Base-by-base conservation (phyloP, 2,797 vertebrate species). In the Heliangelus exortis region DNA sequence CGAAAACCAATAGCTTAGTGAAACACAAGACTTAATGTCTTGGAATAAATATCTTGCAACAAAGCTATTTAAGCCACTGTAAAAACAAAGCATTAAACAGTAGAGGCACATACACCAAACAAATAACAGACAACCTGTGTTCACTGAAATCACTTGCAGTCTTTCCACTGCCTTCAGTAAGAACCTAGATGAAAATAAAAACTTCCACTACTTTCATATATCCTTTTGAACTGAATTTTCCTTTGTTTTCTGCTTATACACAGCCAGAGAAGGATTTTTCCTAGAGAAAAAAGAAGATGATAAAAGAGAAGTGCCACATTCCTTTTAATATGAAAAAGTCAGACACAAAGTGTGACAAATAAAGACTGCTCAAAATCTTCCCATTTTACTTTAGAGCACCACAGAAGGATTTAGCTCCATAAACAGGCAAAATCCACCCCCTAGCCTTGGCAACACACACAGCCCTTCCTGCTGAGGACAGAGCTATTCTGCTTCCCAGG, bases 251-350 rank as follows among this genome's bases (percentile, higher is more conserved):
- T 87, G 79, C 23, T 63, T 96, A 97, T 57, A 97, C 62, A 96
- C 97, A 97, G 91, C 97, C 97, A 93, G 96, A 97, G 79, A 97
- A 36, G 69, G 86, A 79, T 54, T 95, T 89, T 8, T 96, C 97
- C 97, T 98, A 94, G 79, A 88, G 84, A 59, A 85, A 91, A 36
- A 59, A 66, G 92, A 89, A 87, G 39, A 66, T 36, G 12, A 93
- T n/a, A 91, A 54, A 94, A 91, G 33, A 91, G 45, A 93, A 62
- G 25, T 19, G 14, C 11, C 47, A 10, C 20, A 5, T 77, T 82
- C 5, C 7, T 9, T 58, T 76, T 31, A 33, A 71, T 19, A 34
- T 8, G 15, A 47, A 79, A 22, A 63, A 34, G 2, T 31, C 26
- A 48, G 26, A 5, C 47, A 59, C 13, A 28, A 85, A 68, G 21